Conservation (phyloP, 2,113 vertebrate species). For the Pachyramphus minor region DNA sequence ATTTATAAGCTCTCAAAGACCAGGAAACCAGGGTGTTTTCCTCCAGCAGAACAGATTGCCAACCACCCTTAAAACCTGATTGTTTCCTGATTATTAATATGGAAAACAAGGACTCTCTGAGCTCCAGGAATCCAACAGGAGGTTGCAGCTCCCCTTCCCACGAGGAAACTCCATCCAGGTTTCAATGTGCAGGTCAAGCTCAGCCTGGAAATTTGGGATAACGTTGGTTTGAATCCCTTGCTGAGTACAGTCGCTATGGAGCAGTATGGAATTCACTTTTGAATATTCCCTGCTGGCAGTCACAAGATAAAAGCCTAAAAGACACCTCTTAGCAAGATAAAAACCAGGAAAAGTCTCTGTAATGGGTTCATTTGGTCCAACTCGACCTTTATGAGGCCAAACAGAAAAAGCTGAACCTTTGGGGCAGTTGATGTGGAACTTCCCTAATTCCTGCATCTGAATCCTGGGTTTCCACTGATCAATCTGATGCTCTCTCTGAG, state of each 20-base stretch:
- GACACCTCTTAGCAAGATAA: background rate
- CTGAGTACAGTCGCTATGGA: background rate
- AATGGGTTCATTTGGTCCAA: background rate
- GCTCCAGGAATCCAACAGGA: background rate
- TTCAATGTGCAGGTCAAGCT: background rate
- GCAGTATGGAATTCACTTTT: background rate
- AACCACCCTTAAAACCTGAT: background rate
- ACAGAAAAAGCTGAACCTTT: background rate
- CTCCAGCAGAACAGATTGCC: background rate
- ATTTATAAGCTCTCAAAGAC: background rate
- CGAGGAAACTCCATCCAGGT: background rate
- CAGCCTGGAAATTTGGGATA: background rate
- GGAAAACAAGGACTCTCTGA: background rate
- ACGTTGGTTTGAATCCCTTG: background rate
- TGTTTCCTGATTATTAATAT: background rate
- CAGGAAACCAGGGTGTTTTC: background rate
- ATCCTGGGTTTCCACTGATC: background rate
- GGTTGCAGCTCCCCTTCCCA: background rate
- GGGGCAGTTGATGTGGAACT: background rate
- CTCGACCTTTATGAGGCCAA: background rate
- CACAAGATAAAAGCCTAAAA: background rate
- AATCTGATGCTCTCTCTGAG: background rate
- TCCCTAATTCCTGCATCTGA: background rate
- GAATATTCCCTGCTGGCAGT: background rate
- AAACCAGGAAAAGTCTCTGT: background rate